phyloP scores from a whole-genome alignment of 2,888 invertebrate species.

The Tuberolachnus salignus region DNA sequence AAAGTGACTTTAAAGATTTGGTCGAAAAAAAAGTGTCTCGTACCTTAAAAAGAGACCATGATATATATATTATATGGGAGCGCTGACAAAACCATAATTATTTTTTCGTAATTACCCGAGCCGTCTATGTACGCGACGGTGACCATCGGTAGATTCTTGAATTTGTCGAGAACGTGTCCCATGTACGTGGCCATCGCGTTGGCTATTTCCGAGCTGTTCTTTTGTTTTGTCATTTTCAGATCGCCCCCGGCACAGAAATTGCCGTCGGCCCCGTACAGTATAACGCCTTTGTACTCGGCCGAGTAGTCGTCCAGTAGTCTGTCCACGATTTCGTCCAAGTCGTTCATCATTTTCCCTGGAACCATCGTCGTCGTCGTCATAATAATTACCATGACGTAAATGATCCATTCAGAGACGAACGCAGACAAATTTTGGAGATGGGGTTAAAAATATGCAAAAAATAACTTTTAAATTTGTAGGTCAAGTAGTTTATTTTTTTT shows the following conservation, averaged over 20 bases:
- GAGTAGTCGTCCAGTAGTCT: slow-evolving; percentile 65
- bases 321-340: slow-evolving; percentile 63
- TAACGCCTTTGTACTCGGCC: slow-evolving; percentile 63
- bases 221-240: slow-evolving; percentile 62
- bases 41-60: no score
- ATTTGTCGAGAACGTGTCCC: slow-evolving; percentile 63
- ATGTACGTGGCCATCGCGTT: slow-evolving; percentile 64
- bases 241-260: slow-evolving; percentile 68
- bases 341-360: slow-evolving; percentile 66
- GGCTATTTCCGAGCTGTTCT: slow-evolving; percentile 62
- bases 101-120: slow-evolving; percentile 58
- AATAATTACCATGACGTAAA: background rate
- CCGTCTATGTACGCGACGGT: slow-evolving; percentile 65
- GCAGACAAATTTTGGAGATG: no score
- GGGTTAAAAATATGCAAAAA: background rate
- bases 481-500: background rate
- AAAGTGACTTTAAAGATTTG: no score
- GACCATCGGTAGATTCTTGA: slow-evolving; percentile 64
- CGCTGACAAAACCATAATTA: background rate
- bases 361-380: background rate
- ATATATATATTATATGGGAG: no score
- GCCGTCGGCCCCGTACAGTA: slow-evolving; percentile 63
- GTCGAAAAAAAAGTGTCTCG: no score
- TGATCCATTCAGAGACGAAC: background rate
- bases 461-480: no score